A percentile compares a stretch with the other conserved stretches of the same genome.
These are phyloP conservation scores for Xenopus borealis DNA, from an alignment of 2,113 vertebrate genomes.

Conservation along the genomic window DNA sequence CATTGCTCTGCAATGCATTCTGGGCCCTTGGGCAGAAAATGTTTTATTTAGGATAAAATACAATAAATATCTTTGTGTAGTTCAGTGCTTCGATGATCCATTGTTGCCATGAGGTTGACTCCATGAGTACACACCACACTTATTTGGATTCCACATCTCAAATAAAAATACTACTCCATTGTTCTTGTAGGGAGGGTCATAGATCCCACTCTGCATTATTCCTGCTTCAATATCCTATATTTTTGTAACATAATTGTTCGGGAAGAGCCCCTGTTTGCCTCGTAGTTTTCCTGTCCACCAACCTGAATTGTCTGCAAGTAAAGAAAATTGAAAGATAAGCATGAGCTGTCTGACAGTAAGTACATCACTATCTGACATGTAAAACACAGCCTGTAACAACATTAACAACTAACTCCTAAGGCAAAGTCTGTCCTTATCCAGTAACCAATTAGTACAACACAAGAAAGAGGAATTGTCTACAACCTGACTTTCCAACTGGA, in stretches of 20 bases:
- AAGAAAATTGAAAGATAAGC: neutral
- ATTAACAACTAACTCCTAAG: too few relatives aligned
- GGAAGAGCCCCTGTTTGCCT: conserved; percentile 95
- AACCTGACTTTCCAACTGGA: too few relatives aligned
- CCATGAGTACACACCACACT: conserved; percentile 9
- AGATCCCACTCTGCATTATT: conserved; percentile 6
- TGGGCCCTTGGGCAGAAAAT: conserved; percentile 15
- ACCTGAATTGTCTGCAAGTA: conserved; percentile 80
- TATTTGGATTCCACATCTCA: conserved; percentile 37
- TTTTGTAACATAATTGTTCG: conserved; percentile 96
- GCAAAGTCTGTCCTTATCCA: too few relatives aligned
- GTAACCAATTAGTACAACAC: too few relatives aligned
- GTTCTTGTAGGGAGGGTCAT: neutral
- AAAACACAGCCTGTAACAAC: too few relatives aligned
- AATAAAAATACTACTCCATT: conserved; percentile 19
- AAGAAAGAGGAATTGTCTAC: too few relatives aligned
- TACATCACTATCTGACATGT: too few relatives aligned
- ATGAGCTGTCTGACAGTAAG: neutral
- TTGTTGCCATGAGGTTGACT: conserved; percentile 33
- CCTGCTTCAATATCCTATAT: conserved; percentile 61
- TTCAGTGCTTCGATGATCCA: conserved; percentile 60
- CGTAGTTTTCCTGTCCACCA: conserved; percentile 96
- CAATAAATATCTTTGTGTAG: conserved; percentile 84
- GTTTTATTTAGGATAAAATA: conserved; percentile 81
- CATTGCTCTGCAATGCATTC: conserved; percentile 36